A percentile compares a stretch with the other conserved stretches of the same genome.
Conservation (phyloP, 2,113 vertebrate genomes). For the Buteo buteo region DNA sequence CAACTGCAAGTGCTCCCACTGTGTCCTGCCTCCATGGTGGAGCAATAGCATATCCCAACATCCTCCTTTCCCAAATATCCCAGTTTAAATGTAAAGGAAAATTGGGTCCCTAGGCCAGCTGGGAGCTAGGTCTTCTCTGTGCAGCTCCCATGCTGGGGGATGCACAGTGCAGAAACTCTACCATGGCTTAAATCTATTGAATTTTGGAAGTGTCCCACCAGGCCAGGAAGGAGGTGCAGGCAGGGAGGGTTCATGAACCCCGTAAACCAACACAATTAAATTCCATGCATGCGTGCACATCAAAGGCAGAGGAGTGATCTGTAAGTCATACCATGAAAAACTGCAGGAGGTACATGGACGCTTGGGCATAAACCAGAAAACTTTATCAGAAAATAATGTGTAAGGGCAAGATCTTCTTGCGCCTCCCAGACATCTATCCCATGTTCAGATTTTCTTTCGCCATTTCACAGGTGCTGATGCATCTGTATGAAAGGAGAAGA, state of each 20-base stretch:
- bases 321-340: not conserved
- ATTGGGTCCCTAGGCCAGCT: not conserved
- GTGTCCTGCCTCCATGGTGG: not conserved
- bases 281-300: accelerated
- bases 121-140: not conserved
- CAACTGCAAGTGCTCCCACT: not conserved
- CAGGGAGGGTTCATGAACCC: not conserved
- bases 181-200: not conserved
- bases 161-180: not conserved
- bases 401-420: not conserved
- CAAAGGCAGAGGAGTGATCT: not conserved
- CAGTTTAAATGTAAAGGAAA: not conserved
- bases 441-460: no score
- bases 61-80: not conserved
- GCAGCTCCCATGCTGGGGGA: not conserved
- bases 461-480: not conserved
- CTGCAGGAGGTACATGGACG: accelerated
- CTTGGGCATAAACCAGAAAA: not conserved
- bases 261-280: accelerated
- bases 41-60: not conserved
- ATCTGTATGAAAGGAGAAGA: not conserved
- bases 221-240: not conserved
- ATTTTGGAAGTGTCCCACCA: not conserved
- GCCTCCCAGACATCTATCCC: not conserved
- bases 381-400: accelerated